Base-by-base conservation (phyloP, 64 coral and sea anemone genomes). In the Montipora sp. region DNA sequence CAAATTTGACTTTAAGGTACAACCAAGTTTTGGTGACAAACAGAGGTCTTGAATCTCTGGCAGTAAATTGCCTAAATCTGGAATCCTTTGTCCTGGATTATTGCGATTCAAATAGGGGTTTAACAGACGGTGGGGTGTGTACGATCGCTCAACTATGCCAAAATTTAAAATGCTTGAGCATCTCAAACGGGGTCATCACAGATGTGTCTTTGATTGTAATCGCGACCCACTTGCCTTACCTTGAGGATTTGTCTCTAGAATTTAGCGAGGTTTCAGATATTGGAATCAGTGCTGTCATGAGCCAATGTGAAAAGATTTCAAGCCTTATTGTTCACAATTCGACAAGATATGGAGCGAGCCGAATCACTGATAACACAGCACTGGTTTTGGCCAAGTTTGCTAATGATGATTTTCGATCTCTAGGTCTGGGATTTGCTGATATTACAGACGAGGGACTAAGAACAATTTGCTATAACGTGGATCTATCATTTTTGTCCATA, bases 51-150 rank as follows among this genome's bases (percentile, higher is more conserved):
- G 66, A 82, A 13, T 88, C 89, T 16, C 79, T 96, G 45, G 95
- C 98, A 6, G 84, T 73, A 57, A 96, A 89, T 75, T 99, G 98
- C 85, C 92, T 73, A 50, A 60, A 77, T 49, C 66, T 99, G 22
- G 88, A 96, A 49, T 92, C 85, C 51, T 91, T 99, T 47, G 93
- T 96, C 9, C 80, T 99, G 77, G 98, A 99, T 87, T 96, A 96
- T 73, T 93, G 95, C 63, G 94, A 96, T 75, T 89, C 75, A 77
- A 87, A 96, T 72, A 75, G 94, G 23, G 88, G 86, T 77, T 91
- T 99, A 47, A 95, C 94, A 11, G 98, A 99, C 67, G 76, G 88
- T 76, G 98, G 98, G 8, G 79, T 99, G 48, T 93, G 80, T 75
- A 93, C 98, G 27, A 83, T 99, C 18, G 94, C 92, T 50, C 87